Evolutionary conservation across 1,140 invertebrate genomes (phyloP).

Genomic region (Oedothorax gibbosus): DNA sequence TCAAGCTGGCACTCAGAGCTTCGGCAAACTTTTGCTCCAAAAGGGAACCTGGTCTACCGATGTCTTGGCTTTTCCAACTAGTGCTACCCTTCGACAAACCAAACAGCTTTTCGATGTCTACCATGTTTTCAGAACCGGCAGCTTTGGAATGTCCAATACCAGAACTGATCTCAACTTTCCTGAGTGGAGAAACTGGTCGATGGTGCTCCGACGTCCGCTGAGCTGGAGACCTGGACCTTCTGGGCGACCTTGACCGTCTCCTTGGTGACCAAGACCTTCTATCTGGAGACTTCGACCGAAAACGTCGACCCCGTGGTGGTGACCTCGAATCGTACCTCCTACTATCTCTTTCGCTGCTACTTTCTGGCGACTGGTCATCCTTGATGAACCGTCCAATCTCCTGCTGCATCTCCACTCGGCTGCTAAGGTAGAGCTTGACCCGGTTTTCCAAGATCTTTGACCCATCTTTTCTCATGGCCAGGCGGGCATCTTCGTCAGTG

Average conservation of each 20-base stretch:
- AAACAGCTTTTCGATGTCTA: no score
- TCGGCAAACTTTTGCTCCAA: no score
- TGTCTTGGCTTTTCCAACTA: no score
- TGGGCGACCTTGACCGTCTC: no score
- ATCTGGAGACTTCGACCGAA: slow-evolving; percentile 1
- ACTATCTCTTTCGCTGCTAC: background rate
- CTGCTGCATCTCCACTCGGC: slow-evolving; percentile 95
- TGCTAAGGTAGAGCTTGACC: slow-evolving; percentile 90
- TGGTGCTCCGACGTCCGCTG: background rate
- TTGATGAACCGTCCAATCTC: slow-evolving; percentile 69
- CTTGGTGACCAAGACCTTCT: background rate
- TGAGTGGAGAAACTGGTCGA: no score
- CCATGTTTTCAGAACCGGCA: no score
- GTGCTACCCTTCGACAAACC: no score
- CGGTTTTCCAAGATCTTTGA: slow-evolving; percentile 88
- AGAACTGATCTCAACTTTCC: no score
- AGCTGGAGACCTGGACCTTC: background rate
- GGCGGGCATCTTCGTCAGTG: slow-evolving; percentile 95
- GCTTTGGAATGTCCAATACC: no score
- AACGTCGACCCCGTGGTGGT: background rate
- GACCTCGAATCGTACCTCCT: slow-evolving; percentile 8
- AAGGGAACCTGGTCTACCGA: no score
- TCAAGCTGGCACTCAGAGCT: no score
- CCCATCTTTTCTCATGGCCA: slow-evolving; percentile 91
- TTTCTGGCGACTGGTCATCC: background rate